Percentiles rank a stretch among this genome's conserved stretches.
Evolutionary conservation across 2,113 vertebrate genomes (phyloP).

Genomic region (Peromyscus polionotus): DNA sequence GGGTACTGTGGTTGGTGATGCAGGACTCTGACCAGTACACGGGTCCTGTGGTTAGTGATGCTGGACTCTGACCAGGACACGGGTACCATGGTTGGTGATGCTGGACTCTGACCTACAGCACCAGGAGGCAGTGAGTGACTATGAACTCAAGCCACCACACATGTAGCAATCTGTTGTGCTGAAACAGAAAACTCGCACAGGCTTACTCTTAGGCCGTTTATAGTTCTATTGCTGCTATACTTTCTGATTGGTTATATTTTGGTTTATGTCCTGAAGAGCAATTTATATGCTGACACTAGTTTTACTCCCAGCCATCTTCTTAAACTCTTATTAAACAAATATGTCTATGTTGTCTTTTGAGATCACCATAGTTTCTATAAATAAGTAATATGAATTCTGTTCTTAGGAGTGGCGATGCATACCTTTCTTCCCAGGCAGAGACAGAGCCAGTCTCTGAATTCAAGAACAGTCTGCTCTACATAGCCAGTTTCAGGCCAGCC

Average conservation of each 20-base stretch:
- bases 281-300: not conserved
- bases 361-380: not conserved
- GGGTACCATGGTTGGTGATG: too few species aligned
- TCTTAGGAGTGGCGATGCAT: not conserved
- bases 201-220: not conserved
- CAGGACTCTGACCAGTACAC: too few species aligned
- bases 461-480: too few species aligned
- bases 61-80: too few species aligned
- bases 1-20: too few species aligned
- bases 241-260: not conserved
- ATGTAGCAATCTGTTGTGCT: not conserved
- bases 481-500: not conserved
- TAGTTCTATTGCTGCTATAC: not conserved
- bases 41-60: too few species aligned
- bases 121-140: rapidly evolving
- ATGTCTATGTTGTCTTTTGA: not conserved
- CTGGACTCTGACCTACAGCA: not conserved
- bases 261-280: not conserved
- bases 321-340: not conserved
- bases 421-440: not conserved
- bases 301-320: constrained; percentile 12
- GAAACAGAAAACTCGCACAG: not conserved
- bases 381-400: not conserved
- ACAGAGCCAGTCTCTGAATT: not conserved
- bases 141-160: not conserved